Evolutionary conservation across 2,797 vertebrate genomes (phyloP).

Genomic region (Oryzias sinensis): DNA sequence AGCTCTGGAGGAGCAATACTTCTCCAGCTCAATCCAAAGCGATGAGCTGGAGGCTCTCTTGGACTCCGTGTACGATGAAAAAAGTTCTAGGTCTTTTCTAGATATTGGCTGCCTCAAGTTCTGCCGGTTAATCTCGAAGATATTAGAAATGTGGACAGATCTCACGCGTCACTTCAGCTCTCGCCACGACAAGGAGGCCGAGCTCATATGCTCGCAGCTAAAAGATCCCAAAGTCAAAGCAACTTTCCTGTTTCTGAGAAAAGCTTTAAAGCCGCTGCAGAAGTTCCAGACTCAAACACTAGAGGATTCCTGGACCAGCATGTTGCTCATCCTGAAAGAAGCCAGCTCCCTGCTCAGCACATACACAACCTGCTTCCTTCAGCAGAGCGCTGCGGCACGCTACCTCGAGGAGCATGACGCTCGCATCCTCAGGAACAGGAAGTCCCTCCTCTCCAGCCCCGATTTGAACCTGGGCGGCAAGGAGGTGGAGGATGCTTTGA

Average conservation of each 20-base stretch:
- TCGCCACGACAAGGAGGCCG: slow-evolving; percentile 50
- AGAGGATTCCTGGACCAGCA: slow-evolving; percentile 33
- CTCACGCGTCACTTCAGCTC: slow-evolving; percentile 66
- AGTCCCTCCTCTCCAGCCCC: slow-evolving; percentile 47
- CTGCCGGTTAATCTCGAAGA: slow-evolving; percentile 50
- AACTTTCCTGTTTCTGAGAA: slow-evolving; percentile 70
- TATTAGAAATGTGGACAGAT: slow-evolving; percentile 69
- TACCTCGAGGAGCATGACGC: slow-evolving; percentile 64
- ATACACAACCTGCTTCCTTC: slow-evolving; percentile 71
- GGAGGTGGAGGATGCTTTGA: slow-evolving; percentile 63
- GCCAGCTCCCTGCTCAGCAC: slow-evolving; percentile 65
- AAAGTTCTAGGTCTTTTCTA: slow-evolving; percentile 27
- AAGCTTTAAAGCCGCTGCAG: slow-evolving; percentile 68
- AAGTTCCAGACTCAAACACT: slow-evolving; percentile 58
- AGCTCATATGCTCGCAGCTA: slow-evolving; percentile 61
- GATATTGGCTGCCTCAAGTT: slow-evolving; percentile 63
- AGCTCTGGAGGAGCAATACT: slow-evolving; percentile 63
- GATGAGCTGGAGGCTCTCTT: slow-evolving; percentile 66
- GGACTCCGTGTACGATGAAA: slow-evolving; percentile 28
- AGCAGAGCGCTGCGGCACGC: slow-evolving; percentile 53
- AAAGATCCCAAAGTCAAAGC: slow-evolving; percentile 70
- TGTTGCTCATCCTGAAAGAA: slow-evolving; percentile 63
- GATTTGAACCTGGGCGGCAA: slow-evolving; percentile 60
- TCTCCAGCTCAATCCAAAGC: slow-evolving; percentile 49
- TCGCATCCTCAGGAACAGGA: slow-evolving; percentile 57